Conservation (phyloP, 2,113 vertebrate species). For the Globicephala melas region DNA sequence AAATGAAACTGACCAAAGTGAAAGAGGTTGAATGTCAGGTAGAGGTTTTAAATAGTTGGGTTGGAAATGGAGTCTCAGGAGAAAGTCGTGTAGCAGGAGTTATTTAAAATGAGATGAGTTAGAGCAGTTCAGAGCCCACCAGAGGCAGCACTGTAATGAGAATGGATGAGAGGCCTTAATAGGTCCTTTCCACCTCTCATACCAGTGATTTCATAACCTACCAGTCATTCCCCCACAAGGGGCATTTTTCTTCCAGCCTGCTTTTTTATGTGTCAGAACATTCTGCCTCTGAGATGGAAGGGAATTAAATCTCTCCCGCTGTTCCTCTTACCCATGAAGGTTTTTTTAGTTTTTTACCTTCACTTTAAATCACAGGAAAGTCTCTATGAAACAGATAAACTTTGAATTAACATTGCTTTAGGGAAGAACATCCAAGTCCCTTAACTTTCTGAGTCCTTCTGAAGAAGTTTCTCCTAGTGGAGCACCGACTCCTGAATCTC, state of each 20-base stretch:
- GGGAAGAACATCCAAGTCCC: constrained; percentile 4
- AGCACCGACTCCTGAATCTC: not conserved
- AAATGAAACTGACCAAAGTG: constrained; percentile 39
- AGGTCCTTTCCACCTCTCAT: not conserved
- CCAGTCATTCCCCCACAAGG: not conserved
- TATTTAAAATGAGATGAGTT: constrained; percentile 52
- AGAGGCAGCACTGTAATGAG: constrained; percentile 56
- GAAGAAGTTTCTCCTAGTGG: not conserved
- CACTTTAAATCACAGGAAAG: constrained; percentile 9
- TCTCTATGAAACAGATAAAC: constrained; percentile 45
- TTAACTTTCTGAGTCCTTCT: not conserved
- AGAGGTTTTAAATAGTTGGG: constrained; percentile 41
- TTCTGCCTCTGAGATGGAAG: constrained; percentile 30
- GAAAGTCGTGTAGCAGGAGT: constrained; percentile 13
- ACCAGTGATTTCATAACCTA: constrained; percentile 56
- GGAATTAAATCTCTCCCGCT: constrained; percentile 51
- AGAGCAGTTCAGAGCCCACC: constrained; percentile 47
- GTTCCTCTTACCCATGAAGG: not conserved
- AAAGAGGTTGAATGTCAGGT: constrained; percentile 43
- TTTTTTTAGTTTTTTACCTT: constrained; percentile 42
- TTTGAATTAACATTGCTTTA: constrained; percentile 54
- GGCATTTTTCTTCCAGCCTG: constrained; percentile 49
- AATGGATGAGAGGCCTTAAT: not conserved
- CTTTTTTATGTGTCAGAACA: constrained; percentile 59
- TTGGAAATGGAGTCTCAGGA: constrained; percentile 41